Evolutionary conservation across 2,113 vertebrate genomes (phyloP).

Genomic region (Cyrtonyx montezumae): DNA sequence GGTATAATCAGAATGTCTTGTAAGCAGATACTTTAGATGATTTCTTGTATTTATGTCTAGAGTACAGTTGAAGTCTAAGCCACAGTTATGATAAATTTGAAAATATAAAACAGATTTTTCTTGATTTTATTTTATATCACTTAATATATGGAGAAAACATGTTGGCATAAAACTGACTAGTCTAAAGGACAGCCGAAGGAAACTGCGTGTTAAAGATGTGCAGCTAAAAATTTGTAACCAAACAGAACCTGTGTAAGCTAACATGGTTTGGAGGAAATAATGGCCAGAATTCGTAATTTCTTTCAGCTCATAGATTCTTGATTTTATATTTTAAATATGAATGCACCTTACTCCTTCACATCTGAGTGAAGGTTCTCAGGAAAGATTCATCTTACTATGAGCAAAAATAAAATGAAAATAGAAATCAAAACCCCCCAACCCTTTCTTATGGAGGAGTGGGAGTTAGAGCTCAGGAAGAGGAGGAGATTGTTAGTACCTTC

Average conservation of each 20-base stretch:
- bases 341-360: background rate
- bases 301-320: background rate
- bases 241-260: background rate
- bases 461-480: accelerated
- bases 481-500: background rate
- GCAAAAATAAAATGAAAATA: background rate
- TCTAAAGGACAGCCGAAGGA: background rate
- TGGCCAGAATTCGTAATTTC: background rate
- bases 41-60: conserved; percentile 62
- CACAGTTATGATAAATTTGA: background rate
- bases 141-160: background rate
- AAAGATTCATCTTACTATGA: background rate
- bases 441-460: background rate
- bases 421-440: background rate
- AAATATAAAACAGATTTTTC: background rate
- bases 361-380: background rate
- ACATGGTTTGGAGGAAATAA: background rate
- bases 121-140: conserved; percentile 24
- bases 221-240: background rate
- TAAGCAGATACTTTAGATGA: conserved; percentile 58
- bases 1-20: conserved; percentile 84
- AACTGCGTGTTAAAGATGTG: background rate
- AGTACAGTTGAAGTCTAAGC: background rate
- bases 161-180: background rate
- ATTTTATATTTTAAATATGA: background rate